Base-by-base conservation (phyloP, 2,888 invertebrate genomes). In the Orgyia antiqua region DNA sequence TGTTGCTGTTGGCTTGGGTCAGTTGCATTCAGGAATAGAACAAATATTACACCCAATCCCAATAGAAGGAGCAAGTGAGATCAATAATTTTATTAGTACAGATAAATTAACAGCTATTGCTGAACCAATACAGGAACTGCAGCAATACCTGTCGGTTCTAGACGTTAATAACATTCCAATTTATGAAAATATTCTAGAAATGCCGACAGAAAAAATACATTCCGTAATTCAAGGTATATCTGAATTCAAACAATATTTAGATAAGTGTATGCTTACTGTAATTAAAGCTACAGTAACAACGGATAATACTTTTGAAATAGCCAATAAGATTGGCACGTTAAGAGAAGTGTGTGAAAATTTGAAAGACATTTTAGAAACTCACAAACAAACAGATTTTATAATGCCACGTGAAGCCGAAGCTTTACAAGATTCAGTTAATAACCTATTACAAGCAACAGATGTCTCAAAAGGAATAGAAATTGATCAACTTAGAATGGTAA, bases 141-240 rank as follows among this genome's bases (percentile, higher is more conserved):
- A 72, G 19, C 65, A 79, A 45, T 63, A 67, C 58, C 62, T 86
- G 33, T 75, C 73, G 27, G 58, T 74, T 27, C 47, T 82, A 58
- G 75, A 80, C 45, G 51, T 53, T 33, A 65, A 49, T 51, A 73
- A 79, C 68, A 76, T 82, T 72, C 73, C 76, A 68, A 54, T 74
- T 49, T 77, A 68, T 47, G 76, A 79, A 68, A 62, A 71, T 58
- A 62, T 74, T 45, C 50, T 74, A 61, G 72, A 77, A 52, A 59
- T 75, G 42, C 61, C 77, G 12, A 48, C 66, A 42, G 75, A 76
- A 46, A 68, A 58, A 58, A 50, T 75, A 65, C 57, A 71, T 64
- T 64, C 64, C 51, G 62, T 77, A 33, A 52, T 73, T 20, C 56
- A 71, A 55, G 67, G 42, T 20, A 60, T 84, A 41, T 50, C 57